Evolutionary conservation across 2,888 invertebrate genomes (phyloP), one percentile per base, ranked within the genome.

Genomic region (Stenotaenia linearis): DNA sequence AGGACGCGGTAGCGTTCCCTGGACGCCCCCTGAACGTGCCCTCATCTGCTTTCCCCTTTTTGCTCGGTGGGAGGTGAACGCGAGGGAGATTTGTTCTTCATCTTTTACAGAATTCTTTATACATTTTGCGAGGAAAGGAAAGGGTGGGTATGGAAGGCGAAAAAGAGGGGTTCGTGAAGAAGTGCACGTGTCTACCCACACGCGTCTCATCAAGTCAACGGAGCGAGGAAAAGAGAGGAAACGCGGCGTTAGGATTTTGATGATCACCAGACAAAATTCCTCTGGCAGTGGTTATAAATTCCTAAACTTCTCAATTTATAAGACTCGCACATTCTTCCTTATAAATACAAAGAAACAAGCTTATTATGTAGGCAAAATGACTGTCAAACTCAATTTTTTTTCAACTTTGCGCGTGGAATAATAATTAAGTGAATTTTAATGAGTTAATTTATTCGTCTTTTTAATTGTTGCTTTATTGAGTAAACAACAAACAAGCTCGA

Each of bases 171-270:
- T 28, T 50, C 50, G 18, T 50, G 28, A 69, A 69, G 25, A 69
- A 69, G 69, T 69, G 69, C 28, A 69, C 28, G 69, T 28, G 69
- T 69, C 69, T 69, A 28, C 69, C 69, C 69, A 69, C 69, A 23
- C 69, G 69, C 69, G 28, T 69, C 69, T 69, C 69, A 69, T 69
- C 69, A 69, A 69, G 69, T 69, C 69, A 69, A 69, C 69, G 69
- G 69, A 69, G 69, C 69, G 69, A 69, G 28, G 69, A 25, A 69
- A 50, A 18, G 50, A 45, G 45, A 28, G 69, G 69, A 28, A 69
- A 69, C 69, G 69, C 69, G 69, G 69, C 69, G 69, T 69, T 69
- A 69, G 69, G 69, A 69, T 69, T 69, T 69, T 69, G 69, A 69
- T 69, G 69, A 69, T 69, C 69, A 69, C 69, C 28, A 69, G 28